A percentile compares a stretch with the other conserved stretches of the same genome.
Evolutionary conservation across 2,888 invertebrate genomes (phyloP).

Genomic region (Deilephila elpenor): DNA sequence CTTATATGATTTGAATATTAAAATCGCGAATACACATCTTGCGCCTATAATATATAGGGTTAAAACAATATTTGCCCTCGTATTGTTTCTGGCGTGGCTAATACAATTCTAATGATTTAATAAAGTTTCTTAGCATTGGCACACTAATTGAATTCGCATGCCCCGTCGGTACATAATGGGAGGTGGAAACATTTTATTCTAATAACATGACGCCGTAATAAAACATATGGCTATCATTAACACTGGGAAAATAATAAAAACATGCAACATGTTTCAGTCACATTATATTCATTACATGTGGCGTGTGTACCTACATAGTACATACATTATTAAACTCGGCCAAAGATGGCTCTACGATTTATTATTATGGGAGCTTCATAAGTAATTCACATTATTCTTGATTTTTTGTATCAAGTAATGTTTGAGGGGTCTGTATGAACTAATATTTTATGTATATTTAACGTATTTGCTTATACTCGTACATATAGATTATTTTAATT

Average conservation of each 20-base stretch:
- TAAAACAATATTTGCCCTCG: constrained; percentile 7
- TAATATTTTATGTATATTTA: too few relatives aligned
- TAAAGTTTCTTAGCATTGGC: constrained; percentile 33
- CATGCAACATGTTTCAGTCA: constrained; percentile 54
- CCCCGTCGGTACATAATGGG: constrained; percentile 45
- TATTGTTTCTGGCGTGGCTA: constrained; percentile 11
- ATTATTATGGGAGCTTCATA: background rate
- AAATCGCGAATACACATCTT: background rate
- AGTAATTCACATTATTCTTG: background rate
- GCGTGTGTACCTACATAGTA: background rate
- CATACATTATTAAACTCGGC: background rate
- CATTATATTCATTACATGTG: constrained; percentile 38
- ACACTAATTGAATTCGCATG: constrained; percentile 62
- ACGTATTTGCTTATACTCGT: too few relatives aligned
- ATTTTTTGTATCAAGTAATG: background rate
- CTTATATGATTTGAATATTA: background rate
- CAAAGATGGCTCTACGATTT: background rate
- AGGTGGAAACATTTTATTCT: constrained; percentile 55
- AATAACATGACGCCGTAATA: constrained; percentile 52
- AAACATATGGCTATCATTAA: constrained; percentile 65
- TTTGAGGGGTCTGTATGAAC: too few relatives aligned
- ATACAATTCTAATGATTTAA: constrained; percentile 33
- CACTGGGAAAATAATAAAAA: constrained; percentile 53
- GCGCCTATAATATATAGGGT: background rate
- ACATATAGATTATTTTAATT: too few relatives aligned